Conservation (phyloP, 2,797 vertebrate species). For the Uromys caudimaculatus region DNA sequence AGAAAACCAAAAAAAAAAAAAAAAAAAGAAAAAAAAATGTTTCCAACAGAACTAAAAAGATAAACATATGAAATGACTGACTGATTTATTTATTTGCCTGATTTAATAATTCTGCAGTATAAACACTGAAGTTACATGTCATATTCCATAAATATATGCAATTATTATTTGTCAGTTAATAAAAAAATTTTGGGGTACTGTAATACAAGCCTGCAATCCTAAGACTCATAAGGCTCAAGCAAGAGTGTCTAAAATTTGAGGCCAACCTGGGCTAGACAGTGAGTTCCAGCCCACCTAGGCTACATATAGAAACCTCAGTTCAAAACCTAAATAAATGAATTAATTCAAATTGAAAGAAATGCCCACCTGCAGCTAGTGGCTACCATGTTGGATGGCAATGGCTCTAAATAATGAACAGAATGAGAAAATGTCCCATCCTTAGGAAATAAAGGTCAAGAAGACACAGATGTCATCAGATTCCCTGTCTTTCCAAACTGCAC, state of each 20-base stretch:
- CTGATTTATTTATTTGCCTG: not conserved
- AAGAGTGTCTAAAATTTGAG: not conserved
- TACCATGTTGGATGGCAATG: not conserved
- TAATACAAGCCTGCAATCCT: not conserved
- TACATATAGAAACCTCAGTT: not conserved
- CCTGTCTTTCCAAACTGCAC: not conserved
- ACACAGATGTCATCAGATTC: not conserved
- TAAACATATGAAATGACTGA: not conserved
- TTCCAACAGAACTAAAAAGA: not conserved
- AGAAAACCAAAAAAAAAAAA: too few species aligned
- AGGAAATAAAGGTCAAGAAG: not conserved
- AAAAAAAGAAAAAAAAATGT: too few species aligned
- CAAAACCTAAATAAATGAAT: not conserved
- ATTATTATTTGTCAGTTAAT: not conserved
- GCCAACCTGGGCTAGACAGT: not conserved
- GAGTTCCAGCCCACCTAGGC: not conserved
- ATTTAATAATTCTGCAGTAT: not conserved
- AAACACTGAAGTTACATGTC: not conserved
- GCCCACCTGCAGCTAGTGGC: not conserved
- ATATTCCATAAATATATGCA: not conserved
- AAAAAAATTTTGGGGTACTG: not conserved
- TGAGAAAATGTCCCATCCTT: not conserved
- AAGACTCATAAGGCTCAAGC: not conserved
- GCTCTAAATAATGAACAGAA: not conserved
- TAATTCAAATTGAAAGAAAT: not conserved